A percentile compares a stretch with the other conserved stretches of the same genome.
Conservation (phyloP, 2,113 vertebrate genomes). For the Vombatus ursinus region DNA sequence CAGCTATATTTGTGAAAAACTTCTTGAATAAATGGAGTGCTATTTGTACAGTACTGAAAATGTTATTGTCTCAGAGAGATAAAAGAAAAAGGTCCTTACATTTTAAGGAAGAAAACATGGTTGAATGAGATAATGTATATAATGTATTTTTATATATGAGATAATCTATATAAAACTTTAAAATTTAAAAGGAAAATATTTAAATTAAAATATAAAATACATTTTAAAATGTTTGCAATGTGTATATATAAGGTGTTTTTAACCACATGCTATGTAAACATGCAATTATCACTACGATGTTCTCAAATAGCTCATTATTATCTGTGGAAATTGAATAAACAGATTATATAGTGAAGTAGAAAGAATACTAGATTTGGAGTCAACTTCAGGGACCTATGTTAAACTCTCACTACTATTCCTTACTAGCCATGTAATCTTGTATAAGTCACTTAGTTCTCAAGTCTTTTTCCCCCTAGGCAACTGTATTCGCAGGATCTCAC, state of each 20-base stretch:
- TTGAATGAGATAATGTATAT: constrained; percentile 8
- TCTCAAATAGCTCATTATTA: neutral
- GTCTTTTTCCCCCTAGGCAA: neutral
- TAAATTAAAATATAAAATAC: constrained; percentile 59
- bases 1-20: neutral
- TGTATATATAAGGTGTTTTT: neutral
- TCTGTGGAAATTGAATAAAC: neutral
- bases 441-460: neutral
- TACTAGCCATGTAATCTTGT: neutral
- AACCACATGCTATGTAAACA: neutral
- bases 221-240: neutral
- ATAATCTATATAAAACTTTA: constrained; percentile 19
- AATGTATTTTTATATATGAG: neutral
- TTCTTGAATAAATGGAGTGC: constrained; percentile 13
- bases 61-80: constrained; percentile 3
- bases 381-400: neutral
- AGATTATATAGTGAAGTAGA: neutral
- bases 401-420: neutral
- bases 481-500: neutral
- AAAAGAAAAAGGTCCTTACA: neutral
- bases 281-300: neutral
- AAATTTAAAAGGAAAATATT: constrained; percentile 51
- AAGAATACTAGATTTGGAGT: neutral
- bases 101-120: neutral
- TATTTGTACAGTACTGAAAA: constrained; percentile 29